These are phyloP conservation scores for Nothobranchius furzeri DNA, from an alignment of 2,113 vertebrate genomes.

Conservation along the genomic window DNA sequence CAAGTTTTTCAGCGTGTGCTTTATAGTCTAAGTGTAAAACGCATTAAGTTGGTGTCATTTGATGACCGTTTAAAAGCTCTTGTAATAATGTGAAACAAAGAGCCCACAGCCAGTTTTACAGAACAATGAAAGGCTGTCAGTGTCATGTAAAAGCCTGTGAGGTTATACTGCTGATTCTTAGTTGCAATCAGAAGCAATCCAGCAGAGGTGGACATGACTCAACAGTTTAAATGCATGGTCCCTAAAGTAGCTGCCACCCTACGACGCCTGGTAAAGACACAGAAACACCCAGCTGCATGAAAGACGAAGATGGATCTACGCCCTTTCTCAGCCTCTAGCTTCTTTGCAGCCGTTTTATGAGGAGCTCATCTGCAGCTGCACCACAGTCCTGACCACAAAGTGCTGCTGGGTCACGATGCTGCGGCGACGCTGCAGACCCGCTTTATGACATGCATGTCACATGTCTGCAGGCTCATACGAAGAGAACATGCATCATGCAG, in stretches of 20 bases:
- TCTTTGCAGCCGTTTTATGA: conserved; percentile 50
- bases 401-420: conserved; percentile 17
- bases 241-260: conserved; percentile 66
- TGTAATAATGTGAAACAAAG: conserved; percentile 57
- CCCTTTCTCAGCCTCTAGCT: conserved; percentile 42
- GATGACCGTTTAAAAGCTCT: conserved; percentile 34
- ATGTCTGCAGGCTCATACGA: not conserved
- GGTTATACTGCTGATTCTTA: conserved; percentile 55
- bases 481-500: not conserved
- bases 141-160: conserved; percentile 29
- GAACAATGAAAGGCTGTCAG: conserved; percentile 48
- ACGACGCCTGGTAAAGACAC: conserved; percentile 30
- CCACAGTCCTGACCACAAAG: conserved; percentile 47
- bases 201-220: conserved; percentile 64
- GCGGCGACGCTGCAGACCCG: conserved; percentile 19
- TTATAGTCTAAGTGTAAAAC: conserved; percentile 43
- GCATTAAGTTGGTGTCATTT: conserved; percentile 36
- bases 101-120: conserved; percentile 34
- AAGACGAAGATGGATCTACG: conserved; percentile 18
- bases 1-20: conserved; percentile 21
- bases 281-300: conserved; percentile 59
- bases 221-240: conserved; percentile 63
- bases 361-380: conserved; percentile 54
- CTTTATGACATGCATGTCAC: conserved; percentile 31
- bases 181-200: conserved; percentile 55